Evolutionary conservation across 2,113 vertebrate species (phyloP), one percentile per base, ranked within the genome.

Genomic region (Gasterosteus nipponicus): DNA sequence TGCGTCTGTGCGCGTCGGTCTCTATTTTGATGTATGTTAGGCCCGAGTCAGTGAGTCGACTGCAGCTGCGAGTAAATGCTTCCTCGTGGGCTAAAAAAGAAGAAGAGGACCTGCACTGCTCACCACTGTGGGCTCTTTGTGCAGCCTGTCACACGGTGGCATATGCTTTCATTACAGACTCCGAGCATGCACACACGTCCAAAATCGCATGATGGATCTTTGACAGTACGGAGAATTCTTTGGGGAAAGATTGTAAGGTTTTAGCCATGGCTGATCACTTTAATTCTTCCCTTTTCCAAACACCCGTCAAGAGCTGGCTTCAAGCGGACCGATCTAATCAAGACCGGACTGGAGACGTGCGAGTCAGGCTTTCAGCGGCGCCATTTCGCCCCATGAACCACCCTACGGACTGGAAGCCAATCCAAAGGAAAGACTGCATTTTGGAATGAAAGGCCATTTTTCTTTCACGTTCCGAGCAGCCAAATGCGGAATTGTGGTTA

Each of bases 341-440:
- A 82, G 39, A 62, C 44, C 63, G 69, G 75, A 84, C 77, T 59
- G 59, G 79, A 78, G 31, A 85, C 77, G 83, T 71, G 57, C 74
- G 80, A 65, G 54, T 77, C 39, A 46, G n/a, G 53, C 65, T 84
- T 81, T 66, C 64, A 72, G 29, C 54, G 62, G 60, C 73, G 41
- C 22, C 22, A 41, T 58, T 75, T 77, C 19, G 44, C n/a, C 76
- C 71, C 63, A 72, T 38, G 67, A 69, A 68, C 73, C 56, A 64
- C 14, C 38, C 33, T 41, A 70, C 38, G 70, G 58, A 51, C 73
- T 86, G 67, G 12, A 60, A 58, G 26, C 31, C 67, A 69, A 72
- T 66, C 39, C 68, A 84, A 71, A 77, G 49, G 49, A 63, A 64
- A 86, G 68, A 58, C 63, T 79, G 78, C 61, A 64, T 73, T 86